phyloP scores from a whole-genome alignment of 2,113 vertebrate species.

The Oophaga pumilio region DNA sequence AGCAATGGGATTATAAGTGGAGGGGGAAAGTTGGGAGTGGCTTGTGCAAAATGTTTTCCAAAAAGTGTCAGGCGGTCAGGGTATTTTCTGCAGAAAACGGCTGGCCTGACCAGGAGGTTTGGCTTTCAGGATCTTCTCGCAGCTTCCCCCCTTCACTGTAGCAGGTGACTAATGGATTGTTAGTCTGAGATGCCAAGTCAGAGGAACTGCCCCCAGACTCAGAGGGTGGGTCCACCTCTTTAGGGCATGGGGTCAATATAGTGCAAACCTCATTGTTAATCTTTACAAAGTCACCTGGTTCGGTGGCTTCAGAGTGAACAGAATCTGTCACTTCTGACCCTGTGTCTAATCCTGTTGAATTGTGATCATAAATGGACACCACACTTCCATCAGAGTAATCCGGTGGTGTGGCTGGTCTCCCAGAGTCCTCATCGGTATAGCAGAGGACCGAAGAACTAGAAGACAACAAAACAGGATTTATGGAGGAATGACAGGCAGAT shows the following conservation, averaged over 20 bases:
- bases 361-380: conserved; percentile 51
- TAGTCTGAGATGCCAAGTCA: conserved; percentile 37
- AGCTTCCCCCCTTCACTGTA: conserved; percentile 14
- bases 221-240: conserved; percentile 20
- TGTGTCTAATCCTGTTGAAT: conserved; percentile 32
- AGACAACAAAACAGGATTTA: conserved; percentile 80
- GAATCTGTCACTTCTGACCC: conserved; percentile 37
- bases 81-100: conserved; percentile 19
- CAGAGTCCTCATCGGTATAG: conserved; percentile 75
- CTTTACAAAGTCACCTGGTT: conserved; percentile 29
- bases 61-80: conserved; percentile 50
- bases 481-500: conserved; percentile 68
- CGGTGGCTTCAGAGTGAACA: conserved; percentile 35
- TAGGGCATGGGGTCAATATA: conserved; percentile 28
- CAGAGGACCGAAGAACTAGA: conserved; percentile 83
- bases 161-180: conserved; percentile 18
- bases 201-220: conserved; percentile 27
- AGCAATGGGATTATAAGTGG: conserved; percentile 28
- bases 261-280: conserved; percentile 30
- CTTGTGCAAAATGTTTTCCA: conserved; percentile 51
- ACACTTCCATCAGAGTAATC: conserved; percentile 59
- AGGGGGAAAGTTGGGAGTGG: conserved; percentile 13
- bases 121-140: conserved; percentile 27
- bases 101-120: conserved; percentile 47
- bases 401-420: conserved; percentile 65